Percentiles rank a stretch among this genome's conserved stretches.
These are phyloP conservation scores for Carollia perspicillata DNA, from an alignment of 2,113 vertebrate genomes.

Conservation along the genomic window DNA sequence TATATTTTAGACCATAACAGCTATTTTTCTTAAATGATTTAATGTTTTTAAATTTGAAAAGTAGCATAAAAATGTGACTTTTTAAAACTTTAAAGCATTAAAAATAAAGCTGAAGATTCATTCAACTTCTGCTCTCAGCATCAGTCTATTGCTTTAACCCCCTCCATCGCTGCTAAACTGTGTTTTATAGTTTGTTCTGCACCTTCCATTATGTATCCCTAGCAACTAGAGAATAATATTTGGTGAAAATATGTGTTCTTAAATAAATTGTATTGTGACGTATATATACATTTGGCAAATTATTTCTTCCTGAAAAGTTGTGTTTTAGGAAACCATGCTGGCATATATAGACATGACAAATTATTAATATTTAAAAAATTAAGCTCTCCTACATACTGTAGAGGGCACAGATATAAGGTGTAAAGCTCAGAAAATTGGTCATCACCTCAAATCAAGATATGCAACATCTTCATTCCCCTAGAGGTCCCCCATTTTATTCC, in stretches of 20 bases:
- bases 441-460: background rate
- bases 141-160: background rate
- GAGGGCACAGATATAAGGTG: background rate
- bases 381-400: background rate
- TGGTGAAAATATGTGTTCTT: background rate
- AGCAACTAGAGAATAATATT: background rate
- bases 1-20: background rate
- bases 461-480: background rate
- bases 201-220: background rate
- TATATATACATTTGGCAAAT: background rate
- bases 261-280: background rate
- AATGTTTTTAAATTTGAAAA: background rate
- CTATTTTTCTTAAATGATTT: background rate
- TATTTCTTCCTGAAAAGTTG: background rate
- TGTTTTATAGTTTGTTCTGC: background rate
- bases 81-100: background rate
- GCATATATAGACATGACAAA: background rate
- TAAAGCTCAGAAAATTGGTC: background rate
- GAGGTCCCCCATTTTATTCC: background rate
- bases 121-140: background rate
- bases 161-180: background rate
- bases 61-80: background rate
- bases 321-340: background rate
- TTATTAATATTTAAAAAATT: background rate
- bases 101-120: background rate